These are phyloP conservation scores for Meandrina meandrites DNA, from an alignment of 92 coral and sea anemone genomes.

Conservation along the genomic window DNA sequence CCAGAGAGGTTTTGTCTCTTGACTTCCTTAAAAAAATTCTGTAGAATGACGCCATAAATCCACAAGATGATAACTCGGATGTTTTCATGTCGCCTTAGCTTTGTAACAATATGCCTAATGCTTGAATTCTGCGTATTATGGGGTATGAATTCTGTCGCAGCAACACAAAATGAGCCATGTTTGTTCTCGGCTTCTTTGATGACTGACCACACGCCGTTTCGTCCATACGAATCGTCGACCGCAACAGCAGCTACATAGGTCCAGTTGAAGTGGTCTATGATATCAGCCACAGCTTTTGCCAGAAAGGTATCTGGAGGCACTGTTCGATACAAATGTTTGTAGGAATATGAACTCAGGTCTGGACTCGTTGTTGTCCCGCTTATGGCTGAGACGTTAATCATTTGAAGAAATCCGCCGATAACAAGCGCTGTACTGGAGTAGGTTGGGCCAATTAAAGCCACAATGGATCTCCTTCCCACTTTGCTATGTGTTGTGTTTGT, in stretches of 20 bases:
- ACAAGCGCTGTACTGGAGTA: not conserved
- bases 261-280: constrained; percentile 12
- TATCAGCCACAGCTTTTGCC: constrained; percentile 15
- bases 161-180: constrained; percentile 6
- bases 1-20: not conserved
- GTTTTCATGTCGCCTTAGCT: not conserved
- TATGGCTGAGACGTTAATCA: not conserved
- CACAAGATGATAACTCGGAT: constrained; percentile 10
- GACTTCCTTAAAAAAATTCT: not conserved
- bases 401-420: not conserved
- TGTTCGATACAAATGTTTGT: not conserved
- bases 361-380: constrained; percentile 7
- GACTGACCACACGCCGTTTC: constrained; percentile 9
- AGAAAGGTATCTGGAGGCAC: not conserved
- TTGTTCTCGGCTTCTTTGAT: not conserved
- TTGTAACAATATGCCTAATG: not conserved
- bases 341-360: not conserved
- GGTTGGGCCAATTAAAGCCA: not conserved
- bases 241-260: constrained; percentile 13
- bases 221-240: constrained; percentile 3
- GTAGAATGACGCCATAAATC: not conserved
- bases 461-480: not conserved
- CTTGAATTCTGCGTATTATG: not conserved
- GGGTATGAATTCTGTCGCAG: not conserved
- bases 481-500: not conserved